Conservation (phyloP, 2,888 invertebrate genomes). For the Agonopterix subpropinquella region DNA sequence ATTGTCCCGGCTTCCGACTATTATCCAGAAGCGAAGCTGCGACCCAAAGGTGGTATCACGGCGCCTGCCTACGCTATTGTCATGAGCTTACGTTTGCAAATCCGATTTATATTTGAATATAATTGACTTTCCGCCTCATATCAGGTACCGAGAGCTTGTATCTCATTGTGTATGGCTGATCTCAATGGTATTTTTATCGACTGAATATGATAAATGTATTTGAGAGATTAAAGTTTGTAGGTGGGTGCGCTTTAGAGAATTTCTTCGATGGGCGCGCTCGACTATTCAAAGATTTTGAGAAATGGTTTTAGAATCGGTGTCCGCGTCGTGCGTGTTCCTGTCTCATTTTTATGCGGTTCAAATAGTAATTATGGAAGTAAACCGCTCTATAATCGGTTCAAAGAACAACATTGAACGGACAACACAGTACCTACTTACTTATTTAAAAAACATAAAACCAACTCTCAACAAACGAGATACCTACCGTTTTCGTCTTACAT, state of each 20-base stretch:
- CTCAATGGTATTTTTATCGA: conserved; percentile 72
- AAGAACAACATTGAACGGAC: too few relatives aligned
- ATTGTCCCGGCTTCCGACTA: conserved; percentile 32
- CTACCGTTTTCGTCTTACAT: conserved; percentile 22
- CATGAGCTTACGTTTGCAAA: conserved; percentile 69
- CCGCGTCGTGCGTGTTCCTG: too few relatives aligned
- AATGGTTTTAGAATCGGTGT: conserved; percentile 19
- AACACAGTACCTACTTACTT: too few relatives aligned
- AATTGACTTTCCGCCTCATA: conserved; percentile 70
- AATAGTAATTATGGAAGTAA: too few relatives aligned
- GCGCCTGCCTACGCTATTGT: conserved; percentile 65
- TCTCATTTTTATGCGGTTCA: too few relatives aligned
- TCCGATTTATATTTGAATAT: conserved; percentile 76
- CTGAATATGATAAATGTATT: conserved; percentile 72
- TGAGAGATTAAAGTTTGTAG: conserved; percentile 57
- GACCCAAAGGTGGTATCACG: conserved; percentile 35
- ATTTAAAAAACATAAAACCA: too few relatives aligned
- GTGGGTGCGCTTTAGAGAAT: conserved; percentile 33
- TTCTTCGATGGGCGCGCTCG: conserved; percentile 15
- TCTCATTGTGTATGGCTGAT: conserved; percentile 64
- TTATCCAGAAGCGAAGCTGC: conserved; percentile 29
- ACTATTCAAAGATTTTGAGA: conserved; percentile 34
- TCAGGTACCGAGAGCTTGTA: conserved; percentile 62
- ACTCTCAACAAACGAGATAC: too few relatives aligned
- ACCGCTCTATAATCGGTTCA: too few relatives aligned